Evolutionary conservation across 2,113 vertebrate genomes (phyloP).

Genomic region (Dryoscopus gambensis): DNA sequence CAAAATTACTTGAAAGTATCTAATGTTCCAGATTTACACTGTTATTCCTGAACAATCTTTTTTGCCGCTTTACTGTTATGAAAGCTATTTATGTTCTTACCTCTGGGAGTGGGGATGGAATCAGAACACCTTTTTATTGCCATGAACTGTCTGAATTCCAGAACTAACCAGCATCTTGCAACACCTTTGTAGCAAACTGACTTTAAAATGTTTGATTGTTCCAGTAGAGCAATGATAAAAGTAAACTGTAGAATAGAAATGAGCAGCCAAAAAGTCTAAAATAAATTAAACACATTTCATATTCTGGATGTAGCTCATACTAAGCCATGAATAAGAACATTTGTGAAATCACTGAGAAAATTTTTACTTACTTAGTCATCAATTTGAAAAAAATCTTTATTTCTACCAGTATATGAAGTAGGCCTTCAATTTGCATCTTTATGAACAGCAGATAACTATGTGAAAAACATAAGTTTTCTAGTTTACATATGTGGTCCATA

Average conservation of each 20-base stretch:
- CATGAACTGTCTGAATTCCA: not conserved
- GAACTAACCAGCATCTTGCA: not conserved
- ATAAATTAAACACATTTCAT: not conserved
- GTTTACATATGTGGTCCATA: conserved; percentile 51
- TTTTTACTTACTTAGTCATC: not conserved
- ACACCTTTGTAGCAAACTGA: not conserved
- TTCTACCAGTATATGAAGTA: not conserved
- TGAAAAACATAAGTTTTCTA: conserved; percentile 26
- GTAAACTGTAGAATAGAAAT: not conserved
- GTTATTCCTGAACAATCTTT: not conserved
- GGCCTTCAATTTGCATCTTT: conserved; percentile 30
- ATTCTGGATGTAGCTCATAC: not conserved
- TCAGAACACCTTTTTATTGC: not conserved
- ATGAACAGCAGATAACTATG: conserved; percentile 21
- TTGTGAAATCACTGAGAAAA: not conserved
- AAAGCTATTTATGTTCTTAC: not conserved
- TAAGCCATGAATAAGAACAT: not conserved
- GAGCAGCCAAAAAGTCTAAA: not conserved
- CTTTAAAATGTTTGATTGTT: not conserved
- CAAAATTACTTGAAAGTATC: not conserved
- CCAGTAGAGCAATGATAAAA: not conserved
- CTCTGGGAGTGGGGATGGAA: not conserved
- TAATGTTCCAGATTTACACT: not conserved
- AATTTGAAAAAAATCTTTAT: not conserved
- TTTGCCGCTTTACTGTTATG: not conserved